These are phyloP conservation scores for Drosophila arizonae DNA, from an alignment of 1,140 invertebrate species.

Conservation along the genomic window DNA sequence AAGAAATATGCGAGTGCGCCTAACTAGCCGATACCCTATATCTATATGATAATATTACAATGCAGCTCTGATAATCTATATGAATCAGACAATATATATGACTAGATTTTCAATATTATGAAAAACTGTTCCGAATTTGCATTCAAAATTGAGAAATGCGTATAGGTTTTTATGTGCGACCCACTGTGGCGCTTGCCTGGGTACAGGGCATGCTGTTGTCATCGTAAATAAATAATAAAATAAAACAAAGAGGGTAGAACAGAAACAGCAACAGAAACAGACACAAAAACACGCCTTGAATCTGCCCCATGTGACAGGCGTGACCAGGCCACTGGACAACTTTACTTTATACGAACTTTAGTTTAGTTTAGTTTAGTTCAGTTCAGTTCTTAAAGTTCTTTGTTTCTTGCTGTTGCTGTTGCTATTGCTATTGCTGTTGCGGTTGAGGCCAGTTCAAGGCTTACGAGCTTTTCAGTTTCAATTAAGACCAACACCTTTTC, in stretches of 20 bases:
- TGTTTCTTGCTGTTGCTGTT: neutral
- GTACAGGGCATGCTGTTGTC: conserved; percentile 49
- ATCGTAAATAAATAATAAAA: conserved; percentile 65
- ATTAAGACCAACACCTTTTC: neutral
- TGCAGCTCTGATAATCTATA: too few species aligned
- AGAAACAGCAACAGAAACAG: neutral
- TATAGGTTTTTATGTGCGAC: neutral
- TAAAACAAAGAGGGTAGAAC: conserved; percentile 14
- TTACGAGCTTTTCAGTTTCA: conserved; percentile 14
- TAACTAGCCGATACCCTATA: neutral
- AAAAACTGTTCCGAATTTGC: neutral
- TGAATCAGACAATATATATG: too few species aligned
- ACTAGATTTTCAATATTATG: too few species aligned
- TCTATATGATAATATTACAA: too few species aligned
- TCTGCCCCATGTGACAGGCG: conserved; percentile 6
- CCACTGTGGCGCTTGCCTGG: neutral
- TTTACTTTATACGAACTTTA: neutral
- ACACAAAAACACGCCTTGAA: conserved; percentile 4
- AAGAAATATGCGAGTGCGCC: neutral
- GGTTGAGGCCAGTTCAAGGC: neutral
- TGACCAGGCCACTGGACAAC: neutral
- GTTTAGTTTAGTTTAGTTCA: conserved; percentile 5
- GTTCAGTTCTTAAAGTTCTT: conserved; percentile 9
- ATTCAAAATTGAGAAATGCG: too few species aligned
- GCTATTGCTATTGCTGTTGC: neutral